Conservation (phyloP, 2,797 vertebrate species). For the Numenius phaeopus region DNA sequence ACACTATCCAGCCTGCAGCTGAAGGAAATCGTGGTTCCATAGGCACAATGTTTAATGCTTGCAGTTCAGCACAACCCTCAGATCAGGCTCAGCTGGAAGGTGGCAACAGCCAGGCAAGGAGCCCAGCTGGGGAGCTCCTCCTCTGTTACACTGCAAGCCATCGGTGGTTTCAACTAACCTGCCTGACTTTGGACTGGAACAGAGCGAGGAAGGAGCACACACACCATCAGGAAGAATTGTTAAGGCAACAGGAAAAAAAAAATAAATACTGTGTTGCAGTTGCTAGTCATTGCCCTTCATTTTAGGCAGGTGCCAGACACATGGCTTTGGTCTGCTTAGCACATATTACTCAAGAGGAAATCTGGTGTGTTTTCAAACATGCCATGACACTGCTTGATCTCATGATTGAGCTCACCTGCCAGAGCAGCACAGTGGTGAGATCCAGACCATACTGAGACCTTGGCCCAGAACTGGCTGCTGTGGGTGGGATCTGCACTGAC, state of each 20-base stretch:
- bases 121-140: neutral
- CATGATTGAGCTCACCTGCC: accelerated
- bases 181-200: neutral
- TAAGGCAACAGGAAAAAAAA: neutral
- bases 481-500: neutral
- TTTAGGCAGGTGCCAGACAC: neutral
- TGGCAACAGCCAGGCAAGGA: neutral
- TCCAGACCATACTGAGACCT: neutral
- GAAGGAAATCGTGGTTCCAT: neutral
- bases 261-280: neutral
- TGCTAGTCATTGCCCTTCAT: neutral
- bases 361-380: neutral
- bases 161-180: accelerated
- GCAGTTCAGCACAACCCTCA: neutral
- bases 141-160: neutral
- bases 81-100: neutral
- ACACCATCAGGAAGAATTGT: neutral
- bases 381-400: accelerated
- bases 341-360: neutral
- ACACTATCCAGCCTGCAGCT: neutral
- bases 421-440: neutral
- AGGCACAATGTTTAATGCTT: neutral
- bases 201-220: neutral
- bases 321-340: neutral
- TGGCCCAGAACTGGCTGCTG: neutral